Percentiles rank a stretch among this genome's conserved stretches.
Evolutionary conservation across 2,797 vertebrate species (phyloP).

Genomic region (Muscicapa comitata): DNA sequence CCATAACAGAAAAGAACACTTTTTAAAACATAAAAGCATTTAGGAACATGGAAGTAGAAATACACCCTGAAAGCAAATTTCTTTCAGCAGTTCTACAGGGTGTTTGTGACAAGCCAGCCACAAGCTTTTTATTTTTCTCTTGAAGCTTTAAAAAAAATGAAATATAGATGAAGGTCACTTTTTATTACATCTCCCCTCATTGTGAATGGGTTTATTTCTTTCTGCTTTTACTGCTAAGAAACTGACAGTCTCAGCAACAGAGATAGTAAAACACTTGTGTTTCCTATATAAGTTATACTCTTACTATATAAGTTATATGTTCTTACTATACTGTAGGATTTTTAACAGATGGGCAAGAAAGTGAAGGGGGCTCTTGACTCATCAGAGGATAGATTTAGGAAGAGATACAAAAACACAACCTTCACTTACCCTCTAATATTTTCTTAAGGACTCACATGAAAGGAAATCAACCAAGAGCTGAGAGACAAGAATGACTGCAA

Average conservation of each 20-base stretch:
- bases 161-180: background rate
- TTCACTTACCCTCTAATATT: background rate
- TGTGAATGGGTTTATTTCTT: background rate
- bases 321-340: background rate
- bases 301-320: too few relatives aligned
- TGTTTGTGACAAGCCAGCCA: background rate
- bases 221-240: background rate
- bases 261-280: background rate
- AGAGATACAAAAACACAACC: background rate
- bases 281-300: background rate
- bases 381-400: background rate
- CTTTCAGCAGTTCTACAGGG: background rate
- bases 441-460: background rate
- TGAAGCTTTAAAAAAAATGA: slow-evolving; percentile 18
- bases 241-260: background rate
- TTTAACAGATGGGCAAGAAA: background rate
- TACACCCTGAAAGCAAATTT: background rate
- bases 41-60: background rate
- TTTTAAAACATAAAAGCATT: background rate
- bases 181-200: background rate
- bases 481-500: background rate
- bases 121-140: background rate
- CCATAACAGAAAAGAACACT: background rate
- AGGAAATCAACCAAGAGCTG: background rate
- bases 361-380: background rate